phyloP scores from a whole-genome alignment of 2,797 vertebrate genomes.

The Esox masquinongy region DNA sequence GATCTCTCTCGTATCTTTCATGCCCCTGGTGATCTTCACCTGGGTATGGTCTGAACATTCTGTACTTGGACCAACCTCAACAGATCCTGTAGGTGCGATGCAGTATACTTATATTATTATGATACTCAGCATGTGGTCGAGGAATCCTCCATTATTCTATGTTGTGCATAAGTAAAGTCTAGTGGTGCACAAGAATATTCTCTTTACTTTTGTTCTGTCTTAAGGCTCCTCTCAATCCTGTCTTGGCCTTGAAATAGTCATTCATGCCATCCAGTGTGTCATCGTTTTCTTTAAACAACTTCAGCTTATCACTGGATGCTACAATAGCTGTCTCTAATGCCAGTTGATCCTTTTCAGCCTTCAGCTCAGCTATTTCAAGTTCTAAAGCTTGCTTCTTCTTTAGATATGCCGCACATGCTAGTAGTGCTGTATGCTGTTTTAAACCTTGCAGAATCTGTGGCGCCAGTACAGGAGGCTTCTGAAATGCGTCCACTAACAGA shows the following conservation, averaged over 20 bases:
- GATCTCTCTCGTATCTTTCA: neutral
- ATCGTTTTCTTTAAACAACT: neutral
- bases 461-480: no score
- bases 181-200: neutral
- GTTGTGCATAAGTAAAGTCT: neutral
- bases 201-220: neutral
- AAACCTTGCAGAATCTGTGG: no score
- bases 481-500: no score
- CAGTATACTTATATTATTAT: neutral
- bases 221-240: neutral
- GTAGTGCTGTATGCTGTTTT: neutral
- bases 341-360: neutral
- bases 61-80: neutral
- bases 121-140: neutral
- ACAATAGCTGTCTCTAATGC: neutral
- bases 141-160: neutral
- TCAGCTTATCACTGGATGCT: conserved; percentile 8
- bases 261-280: neutral
- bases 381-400: conserved; percentile 13
- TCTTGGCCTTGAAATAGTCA: neutral
- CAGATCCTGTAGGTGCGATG: neutral
- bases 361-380: conserved; percentile 8
- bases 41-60: neutral
- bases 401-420: neutral
- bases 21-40: neutral